phyloP scores from a whole-genome alignment of 2,797 vertebrate genomes.

The Notamacropus eugenii region DNA sequence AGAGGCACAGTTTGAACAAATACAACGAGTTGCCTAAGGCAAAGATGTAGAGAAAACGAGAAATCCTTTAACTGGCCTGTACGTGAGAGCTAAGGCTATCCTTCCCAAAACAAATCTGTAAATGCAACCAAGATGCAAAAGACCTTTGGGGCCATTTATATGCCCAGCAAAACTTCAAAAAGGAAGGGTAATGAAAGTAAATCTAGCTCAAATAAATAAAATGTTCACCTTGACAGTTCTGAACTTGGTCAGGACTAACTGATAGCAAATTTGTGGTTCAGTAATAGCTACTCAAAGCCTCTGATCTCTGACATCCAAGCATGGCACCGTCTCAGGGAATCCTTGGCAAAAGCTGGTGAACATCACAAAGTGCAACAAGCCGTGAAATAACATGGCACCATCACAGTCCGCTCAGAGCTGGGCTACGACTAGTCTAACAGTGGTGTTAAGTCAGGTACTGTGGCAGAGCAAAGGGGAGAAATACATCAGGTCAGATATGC shows the following conservation, averaged over 20 bases:
- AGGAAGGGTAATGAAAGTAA: neutral
- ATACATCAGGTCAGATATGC: neutral
- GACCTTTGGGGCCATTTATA: neutral
- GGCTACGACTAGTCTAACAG: neutral
- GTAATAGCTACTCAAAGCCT: neutral
- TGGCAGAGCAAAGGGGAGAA: neutral
- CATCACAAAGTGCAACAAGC: neutral
- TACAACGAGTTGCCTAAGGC: neutral
- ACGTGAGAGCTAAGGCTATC: neutral
- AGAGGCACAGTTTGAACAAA: neutral
- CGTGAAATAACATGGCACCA: neutral
- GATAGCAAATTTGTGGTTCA: neutral
- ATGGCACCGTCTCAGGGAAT: neutral
- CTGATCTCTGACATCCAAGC: neutral
- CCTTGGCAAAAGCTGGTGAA: neutral
- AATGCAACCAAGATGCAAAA: neutral
- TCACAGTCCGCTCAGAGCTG: neutral
- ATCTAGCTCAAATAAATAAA: neutral
- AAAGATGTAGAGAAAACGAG: neutral
- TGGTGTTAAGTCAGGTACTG: neutral
- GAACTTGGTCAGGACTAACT: neutral
- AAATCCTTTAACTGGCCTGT: neutral
- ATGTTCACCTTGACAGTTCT: neutral
- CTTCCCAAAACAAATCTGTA: neutral
- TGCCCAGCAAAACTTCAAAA: neutral